These are phyloP conservation scores for Anthopleura xanthogrammica DNA, from an alignment of 92 coral and sea anemone species.

Conservation along the genomic window DNA sequence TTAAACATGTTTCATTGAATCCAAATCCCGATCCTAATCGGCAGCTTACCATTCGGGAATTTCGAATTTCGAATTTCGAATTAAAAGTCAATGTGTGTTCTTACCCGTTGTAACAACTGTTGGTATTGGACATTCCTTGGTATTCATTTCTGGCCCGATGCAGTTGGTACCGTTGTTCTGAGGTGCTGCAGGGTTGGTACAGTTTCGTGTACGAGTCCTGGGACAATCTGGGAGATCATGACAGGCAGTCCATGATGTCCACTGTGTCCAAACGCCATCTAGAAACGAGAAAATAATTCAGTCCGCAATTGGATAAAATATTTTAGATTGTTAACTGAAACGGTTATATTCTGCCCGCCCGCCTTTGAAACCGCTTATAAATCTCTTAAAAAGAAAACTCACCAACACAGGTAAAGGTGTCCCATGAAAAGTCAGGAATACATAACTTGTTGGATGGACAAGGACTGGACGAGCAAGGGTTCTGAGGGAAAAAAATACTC, in stretches of 20 bases:
- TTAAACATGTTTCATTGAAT: background rate
- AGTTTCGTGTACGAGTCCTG: conserved; percentile 2
- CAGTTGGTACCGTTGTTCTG: conserved; percentile 9
- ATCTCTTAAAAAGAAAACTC: background rate
- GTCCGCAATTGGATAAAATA: no score
- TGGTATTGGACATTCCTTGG: background rate
- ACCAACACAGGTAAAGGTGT: background rate
- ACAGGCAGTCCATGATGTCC: background rate
- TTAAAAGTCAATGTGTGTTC: background rate
- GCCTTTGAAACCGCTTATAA: background rate
- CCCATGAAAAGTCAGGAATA: no score
- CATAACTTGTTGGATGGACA: background rate
- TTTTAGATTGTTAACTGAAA: no score
- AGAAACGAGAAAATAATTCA: no score
- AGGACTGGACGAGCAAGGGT: background rate
- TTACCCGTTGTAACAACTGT: background rate
- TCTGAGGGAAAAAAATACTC: background rate
- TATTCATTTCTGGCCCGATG: background rate
- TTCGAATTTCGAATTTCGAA: no score
- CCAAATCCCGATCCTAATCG: no score
- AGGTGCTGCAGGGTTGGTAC: conserved; percentile 9
- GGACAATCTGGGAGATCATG: background rate
- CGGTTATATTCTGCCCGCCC: conserved; percentile 7
- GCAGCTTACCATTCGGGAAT: no score
- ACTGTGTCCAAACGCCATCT: no score